Base-by-base conservation (phyloP, 2,797 vertebrate species). In the Clarias platycephalus region DNA sequence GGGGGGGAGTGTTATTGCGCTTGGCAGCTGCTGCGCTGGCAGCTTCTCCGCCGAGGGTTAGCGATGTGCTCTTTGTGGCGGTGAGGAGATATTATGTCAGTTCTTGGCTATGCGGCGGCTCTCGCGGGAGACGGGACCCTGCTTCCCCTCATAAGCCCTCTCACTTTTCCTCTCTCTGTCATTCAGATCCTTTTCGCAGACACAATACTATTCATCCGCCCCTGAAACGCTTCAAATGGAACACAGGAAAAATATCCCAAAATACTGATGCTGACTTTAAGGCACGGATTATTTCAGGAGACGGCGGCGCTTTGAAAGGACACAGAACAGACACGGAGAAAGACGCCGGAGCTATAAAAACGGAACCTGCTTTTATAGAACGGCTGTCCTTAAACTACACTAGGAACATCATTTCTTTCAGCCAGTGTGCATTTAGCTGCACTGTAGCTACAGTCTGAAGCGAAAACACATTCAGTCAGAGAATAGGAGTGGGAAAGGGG, bases 1-100 rank as follows among this genome's bases (percentile, higher is more conserved):
- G 89, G 84, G 90, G 90, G 93, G 92, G 92, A 93, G 93, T 94
- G 96, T 95, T 96, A 95, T 96, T 96, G 95, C 91, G 92, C 92
- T 96, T 96, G 96, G 96, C 95, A 94, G 90, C 83, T 90, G 87
- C 70, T 2, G 87, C 92, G 77, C 93, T 95, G 95, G 94, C 95
- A 91, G 89, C 86, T 83, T 90, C 91, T 89, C 80, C 55, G 16
- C 82, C 83, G 86, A 91, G 90, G 86, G 91, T 87, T 90, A 95
- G 89, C 77, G 95, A 94, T 94, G 93, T 93, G 92, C 91, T 92
- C 91, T 93, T 94, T 93, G 94, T 92, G 94, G 95, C 94, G 93
- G 87, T 86, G 88, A 92, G 95, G 84, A 96, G 95, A 95, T 94
- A 94, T 96, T 94, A 95, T 96, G 95, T 96, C 94, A 95, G 95